Base-by-base conservation (phyloP, 2,797 vertebrate genomes). In the Peromyscus melanophrys region DNA sequence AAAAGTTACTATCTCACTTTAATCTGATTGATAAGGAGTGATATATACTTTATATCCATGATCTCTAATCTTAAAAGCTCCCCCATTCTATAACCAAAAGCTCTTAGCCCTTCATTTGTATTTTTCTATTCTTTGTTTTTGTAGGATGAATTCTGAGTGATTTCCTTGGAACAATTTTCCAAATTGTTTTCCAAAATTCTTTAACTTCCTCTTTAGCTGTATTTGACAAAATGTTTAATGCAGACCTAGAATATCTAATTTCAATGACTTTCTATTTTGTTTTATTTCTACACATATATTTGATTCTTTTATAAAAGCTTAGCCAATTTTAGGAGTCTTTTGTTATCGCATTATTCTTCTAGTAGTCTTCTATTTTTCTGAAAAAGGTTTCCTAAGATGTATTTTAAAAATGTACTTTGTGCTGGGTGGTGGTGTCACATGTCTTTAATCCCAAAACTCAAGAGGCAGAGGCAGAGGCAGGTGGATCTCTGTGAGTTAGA, bases 151-250 rank as follows among this genome's bases (percentile, higher is more conserved):
- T 61, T 69, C 19, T 92, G 49, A 75, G 19, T 46, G 19, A 71
- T 86, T 81, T 77, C 25, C 17, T 59, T 34, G 81, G 13, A 63
- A 19, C 34, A 31, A 69, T 69, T 92, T 75, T 90, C 67, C 59
- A 69, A 43, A 43, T 43, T 43, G 40, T 43, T 43, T 43, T 43
- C 43, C 43, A 43, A 43, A 43, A 23, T 87, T 94, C 17, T 55
- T 27, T 29, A 92, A 67, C 34, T 85, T 52, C 78, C 27, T 92
- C 73, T 95, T 92, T 8, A 85, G 21, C 34, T 80, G 12, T 94
- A 29, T 85, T 81, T 29, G 73, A 13, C 49, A 65, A 14, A 80
- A 49, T 61, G 17, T 73, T 93, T 80, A 77, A 65, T 7, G 5
- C 9, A 19, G 6, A 69, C 6, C 23, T 63, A 65, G 5, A 46